These are phyloP conservation scores for Corvus hawaiiensis DNA, from an alignment of 2,113 vertebrate genomes.

Conservation along the genomic window DNA sequence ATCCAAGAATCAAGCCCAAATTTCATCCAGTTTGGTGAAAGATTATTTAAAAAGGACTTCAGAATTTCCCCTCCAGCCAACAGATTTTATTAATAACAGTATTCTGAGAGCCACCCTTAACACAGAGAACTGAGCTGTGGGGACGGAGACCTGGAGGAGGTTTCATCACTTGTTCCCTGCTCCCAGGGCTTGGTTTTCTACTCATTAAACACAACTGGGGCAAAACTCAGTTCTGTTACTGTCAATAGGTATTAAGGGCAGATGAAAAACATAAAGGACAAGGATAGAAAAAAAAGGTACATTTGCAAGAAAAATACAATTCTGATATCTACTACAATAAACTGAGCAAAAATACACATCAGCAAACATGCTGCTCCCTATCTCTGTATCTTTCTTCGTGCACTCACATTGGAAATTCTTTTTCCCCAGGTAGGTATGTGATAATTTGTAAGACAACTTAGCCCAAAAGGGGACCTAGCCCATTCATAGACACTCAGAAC, in stretches of 20 bases:
- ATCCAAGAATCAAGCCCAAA: background rate
- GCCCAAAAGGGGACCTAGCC: background rate
- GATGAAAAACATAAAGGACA: background rate
- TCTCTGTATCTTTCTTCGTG: background rate
- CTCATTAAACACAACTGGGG: background rate
- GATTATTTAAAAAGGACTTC: background rate
- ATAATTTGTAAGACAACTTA: background rate
- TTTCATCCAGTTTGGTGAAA: background rate
- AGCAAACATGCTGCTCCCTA: background rate
- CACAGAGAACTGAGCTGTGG: background rate
- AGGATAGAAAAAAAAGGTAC: background rate
- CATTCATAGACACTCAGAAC: background rate
- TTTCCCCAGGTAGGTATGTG: background rate
- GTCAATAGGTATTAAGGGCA: background rate
- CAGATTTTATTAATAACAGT: background rate
- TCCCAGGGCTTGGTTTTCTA: background rate
- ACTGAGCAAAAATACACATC: background rate
- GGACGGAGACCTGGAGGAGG: background rate
- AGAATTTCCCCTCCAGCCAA: background rate
- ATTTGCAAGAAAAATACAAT: background rate
- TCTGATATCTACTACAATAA: background rate
- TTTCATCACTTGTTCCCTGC: background rate
- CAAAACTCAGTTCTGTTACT: background rate
- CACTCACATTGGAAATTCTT: background rate
- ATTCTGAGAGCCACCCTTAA: background rate